phyloP scores from a whole-genome alignment of 92 coral and sea anemone genomes.

The Diadumene lineata region DNA sequence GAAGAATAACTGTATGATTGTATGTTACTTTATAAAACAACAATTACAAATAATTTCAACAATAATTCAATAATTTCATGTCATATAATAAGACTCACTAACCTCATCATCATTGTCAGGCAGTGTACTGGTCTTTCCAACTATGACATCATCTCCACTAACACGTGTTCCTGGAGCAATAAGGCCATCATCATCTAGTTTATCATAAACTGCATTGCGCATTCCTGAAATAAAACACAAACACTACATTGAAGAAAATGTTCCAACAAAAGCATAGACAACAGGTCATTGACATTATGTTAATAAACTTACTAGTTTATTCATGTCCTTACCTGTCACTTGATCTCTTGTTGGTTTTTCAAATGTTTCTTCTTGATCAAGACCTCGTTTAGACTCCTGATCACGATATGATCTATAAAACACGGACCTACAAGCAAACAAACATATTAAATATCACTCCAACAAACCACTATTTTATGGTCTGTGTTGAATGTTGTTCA shows the following conservation, averaged over 20 bases:
- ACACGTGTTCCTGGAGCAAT: conserved; percentile 97
- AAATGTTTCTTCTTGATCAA: conserved; percentile 95
- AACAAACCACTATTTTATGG: background rate
- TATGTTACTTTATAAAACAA: no score
- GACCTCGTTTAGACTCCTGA: conserved; percentile 91
- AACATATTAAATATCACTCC: background rate
- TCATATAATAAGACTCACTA: background rate
- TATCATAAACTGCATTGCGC: conserved; percentile 97
- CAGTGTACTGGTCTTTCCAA: conserved; percentile 91
- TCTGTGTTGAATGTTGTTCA: no score
- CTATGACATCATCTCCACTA: conserved; percentile 98
- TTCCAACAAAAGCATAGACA: no score
- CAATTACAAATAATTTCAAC: no score
- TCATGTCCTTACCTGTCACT: conserved; percentile 72
- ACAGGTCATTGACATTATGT: no score
- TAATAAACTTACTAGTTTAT: no score
- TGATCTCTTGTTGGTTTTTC: conserved; percentile 94
- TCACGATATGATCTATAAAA: conserved; percentile 99
- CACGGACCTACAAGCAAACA: conserved; percentile 67
- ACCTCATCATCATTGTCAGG: conserved; percentile 99
- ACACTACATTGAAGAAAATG: background rate
- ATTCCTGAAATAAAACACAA: conserved; percentile 62
- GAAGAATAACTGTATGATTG: no score
- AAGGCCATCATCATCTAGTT: conserved; percentile 97
- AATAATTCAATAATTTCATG: no score